These are phyloP conservation scores for Podarcis muralis DNA, from an alignment of 2,113 vertebrate genomes.

Conservation along the genomic window DNA sequence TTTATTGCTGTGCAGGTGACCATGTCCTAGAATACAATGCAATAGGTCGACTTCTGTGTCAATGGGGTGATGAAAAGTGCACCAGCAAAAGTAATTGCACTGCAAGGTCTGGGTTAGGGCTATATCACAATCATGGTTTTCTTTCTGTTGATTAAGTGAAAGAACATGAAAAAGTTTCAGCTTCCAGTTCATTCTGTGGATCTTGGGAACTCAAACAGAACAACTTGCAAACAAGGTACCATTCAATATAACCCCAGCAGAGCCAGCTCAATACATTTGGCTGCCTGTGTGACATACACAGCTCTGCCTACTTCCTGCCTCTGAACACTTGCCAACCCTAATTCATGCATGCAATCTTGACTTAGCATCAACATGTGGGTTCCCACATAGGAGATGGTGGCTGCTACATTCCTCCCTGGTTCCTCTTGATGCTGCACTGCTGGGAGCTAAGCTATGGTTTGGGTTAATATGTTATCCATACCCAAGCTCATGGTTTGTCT, in stretches of 20 bases:
- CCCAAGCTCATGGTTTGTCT: no score
- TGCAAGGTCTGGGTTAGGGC: not conserved
- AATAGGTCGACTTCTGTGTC: not conserved
- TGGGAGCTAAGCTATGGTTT: no score
- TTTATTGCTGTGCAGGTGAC: not conserved
- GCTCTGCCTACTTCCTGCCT: no score
- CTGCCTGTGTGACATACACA: no score
- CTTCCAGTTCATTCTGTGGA: conserved; percentile 20
- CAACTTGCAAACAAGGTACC: conserved; percentile 45
- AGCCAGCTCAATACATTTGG: no score
- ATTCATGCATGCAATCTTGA: no score
- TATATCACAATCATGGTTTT: conserved; percentile 25
- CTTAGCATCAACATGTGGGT: no score
- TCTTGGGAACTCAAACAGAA: conserved; percentile 48
- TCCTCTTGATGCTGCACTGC: no score
- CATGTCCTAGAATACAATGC: not conserved
- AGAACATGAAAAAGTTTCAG: conserved; percentile 24
- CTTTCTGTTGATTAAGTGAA: conserved; percentile 41
- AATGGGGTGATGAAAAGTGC: not conserved
- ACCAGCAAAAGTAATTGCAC: not conserved
- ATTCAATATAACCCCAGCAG: conserved; percentile 12
- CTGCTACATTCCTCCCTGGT: no score
- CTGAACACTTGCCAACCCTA: no score
- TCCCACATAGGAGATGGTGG: no score
- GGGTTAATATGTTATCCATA: no score